These are phyloP conservation scores for Drosophila littoralis DNA, from an alignment of 1,140 invertebrate genomes.

Conservation along the genomic window DNA sequence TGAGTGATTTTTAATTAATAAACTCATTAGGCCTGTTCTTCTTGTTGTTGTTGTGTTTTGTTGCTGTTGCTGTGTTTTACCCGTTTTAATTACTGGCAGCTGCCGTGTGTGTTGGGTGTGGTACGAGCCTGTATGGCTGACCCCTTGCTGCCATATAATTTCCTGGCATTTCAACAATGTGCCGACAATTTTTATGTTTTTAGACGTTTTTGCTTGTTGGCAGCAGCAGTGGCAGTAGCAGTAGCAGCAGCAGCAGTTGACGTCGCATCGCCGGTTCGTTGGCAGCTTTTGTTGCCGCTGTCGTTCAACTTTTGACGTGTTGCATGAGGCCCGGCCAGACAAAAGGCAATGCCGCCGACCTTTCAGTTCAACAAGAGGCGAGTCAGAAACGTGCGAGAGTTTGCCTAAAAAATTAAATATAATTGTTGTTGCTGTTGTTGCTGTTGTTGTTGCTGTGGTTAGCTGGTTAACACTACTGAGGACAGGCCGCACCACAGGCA, in stretches of 20 bases:
- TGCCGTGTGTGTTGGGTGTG: slow-evolving; percentile 29
- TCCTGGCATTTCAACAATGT: slow-evolving; percentile 77
- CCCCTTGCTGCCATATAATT: slow-evolving; percentile 64
- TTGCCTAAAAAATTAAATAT: slow-evolving; percentile 76
- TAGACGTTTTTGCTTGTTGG: slow-evolving; percentile 50
- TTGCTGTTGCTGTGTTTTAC: slow-evolving; percentile 47
- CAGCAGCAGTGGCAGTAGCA: slow-evolving; percentile 3
- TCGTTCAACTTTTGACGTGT: slow-evolving; percentile 79
- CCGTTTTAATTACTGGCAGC: slow-evolving; percentile 77
- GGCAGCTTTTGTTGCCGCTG: slow-evolving; percentile 61
- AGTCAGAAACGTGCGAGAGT: slow-evolving; percentile 60
- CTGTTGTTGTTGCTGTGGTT: slow-evolving; percentile 42
- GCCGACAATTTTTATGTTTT: slow-evolving; percentile 77
- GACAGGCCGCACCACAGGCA: slow-evolving; percentile 32
- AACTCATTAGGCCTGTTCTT: slow-evolving; percentile 69
- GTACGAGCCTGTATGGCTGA: slow-evolving; percentile 26
- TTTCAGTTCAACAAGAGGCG: slow-evolving; percentile 31
- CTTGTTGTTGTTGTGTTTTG: slow-evolving; percentile 7
- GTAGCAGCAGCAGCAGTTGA: slow-evolving; percentile 39
- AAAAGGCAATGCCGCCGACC: slow-evolving; percentile 45
- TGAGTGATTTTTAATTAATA: slow-evolving; percentile 78
- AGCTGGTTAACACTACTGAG: slow-evolving; percentile 51
- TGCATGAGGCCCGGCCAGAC: slow-evolving; percentile 66
- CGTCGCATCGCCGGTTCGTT: slow-evolving; percentile 52
- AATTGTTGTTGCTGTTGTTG: slow-evolving; percentile 60